These are phyloP conservation scores for Eremobia ochroleuca DNA, from an alignment of 2,888 invertebrate species.

Conservation along the genomic window DNA sequence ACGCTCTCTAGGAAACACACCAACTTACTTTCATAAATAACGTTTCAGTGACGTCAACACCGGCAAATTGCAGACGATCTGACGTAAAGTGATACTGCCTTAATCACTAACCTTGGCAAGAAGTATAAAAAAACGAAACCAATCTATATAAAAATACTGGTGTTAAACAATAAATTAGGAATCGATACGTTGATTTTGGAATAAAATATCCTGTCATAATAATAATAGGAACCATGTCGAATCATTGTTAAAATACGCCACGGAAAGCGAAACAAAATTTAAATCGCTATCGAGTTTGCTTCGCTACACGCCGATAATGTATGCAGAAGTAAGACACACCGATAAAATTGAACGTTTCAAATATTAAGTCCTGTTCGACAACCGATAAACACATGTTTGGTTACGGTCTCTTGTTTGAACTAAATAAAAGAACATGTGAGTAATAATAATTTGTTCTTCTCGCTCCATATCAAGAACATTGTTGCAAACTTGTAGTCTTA, in stretches of 20 bases:
- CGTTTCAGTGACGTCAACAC: not conserved
- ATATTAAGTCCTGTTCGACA: constrained; percentile 71
- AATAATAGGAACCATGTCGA: constrained; percentile 22
- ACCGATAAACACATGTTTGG: constrained; percentile 71
- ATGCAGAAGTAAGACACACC: constrained; percentile 53
- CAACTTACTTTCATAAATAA: not conserved
- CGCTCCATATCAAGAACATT: constrained; percentile 35
- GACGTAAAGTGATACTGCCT: not conserved
- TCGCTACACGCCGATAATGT: constrained; percentile 53
- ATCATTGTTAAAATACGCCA: constrained; percentile 61
- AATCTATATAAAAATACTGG: constrained; percentile 14
- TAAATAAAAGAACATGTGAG: constrained; percentile 67
- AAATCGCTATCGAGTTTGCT: constrained; percentile 58
- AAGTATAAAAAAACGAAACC: constrained; percentile 3
- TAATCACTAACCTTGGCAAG: not conserved
- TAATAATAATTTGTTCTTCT: constrained; percentile 65
- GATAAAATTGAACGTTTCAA: constrained; percentile 61
- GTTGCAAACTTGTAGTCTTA: constrained; percentile 56
- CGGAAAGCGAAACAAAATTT: constrained; percentile 58
- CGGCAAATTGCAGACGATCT: not conserved
- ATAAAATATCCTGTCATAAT: too few relatives aligned
- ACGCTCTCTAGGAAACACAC: not conserved
- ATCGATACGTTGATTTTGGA: constrained; percentile 57
- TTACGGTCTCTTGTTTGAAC: constrained; percentile 65
- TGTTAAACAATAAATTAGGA: constrained; percentile 50